Evolutionary conservation across 2,888 invertebrate species (phyloP), one percentile per base, ranked within the genome.

Genomic region (Timandra comae): DNA sequence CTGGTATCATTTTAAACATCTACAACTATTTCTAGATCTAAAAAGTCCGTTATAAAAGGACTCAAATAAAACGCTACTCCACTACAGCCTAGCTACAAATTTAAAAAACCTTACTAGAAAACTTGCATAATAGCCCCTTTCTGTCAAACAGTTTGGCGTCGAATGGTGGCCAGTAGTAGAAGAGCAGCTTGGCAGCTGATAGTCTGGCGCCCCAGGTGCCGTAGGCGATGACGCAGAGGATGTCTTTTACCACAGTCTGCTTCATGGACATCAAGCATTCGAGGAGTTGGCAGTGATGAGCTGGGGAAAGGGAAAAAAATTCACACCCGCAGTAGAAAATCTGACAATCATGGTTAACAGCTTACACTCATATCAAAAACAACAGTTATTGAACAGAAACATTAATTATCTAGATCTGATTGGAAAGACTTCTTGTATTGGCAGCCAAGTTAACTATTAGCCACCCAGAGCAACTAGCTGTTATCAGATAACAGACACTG

Each of bases 161-260:
- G 61, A 99, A 94, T 2, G 98, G 95, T 3, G 99, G 99, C 98
- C 99, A 99, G 76, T 99, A 99, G 86, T 98, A 97, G 82, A 99
- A 99, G 29, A 99, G 89, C 22, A 99, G 88, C 80, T 98, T 97
- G 31, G 97, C 97, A 1, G 99, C 99, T 0, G 97, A 96, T n/a
- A 96, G 91, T 30, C 98, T 86, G 0, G 98, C 95, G 30, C 94
- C 93, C 45, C 95, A 92, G 0, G 99, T 98, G 26, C 99, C 99
- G 76, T 98, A 96, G 7, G 99, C 98, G 46, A 99, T 94, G 19
- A 98, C 97, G 69, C 96, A 95, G 19, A 99, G 87, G 38, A 99
- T 89, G 73, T 99, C 98, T 78, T 95, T 95, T 26, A 96, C 93
- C 7, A 98, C 92, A 46, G 93, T 91, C 49, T 92, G 91, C 74